Percentiles rank a stretch among this genome's conserved stretches.
These are phyloP conservation scores for Serranus cabrilla DNA, from an alignment of 2,797 vertebrate species.

Conservation along the genomic window DNA sequence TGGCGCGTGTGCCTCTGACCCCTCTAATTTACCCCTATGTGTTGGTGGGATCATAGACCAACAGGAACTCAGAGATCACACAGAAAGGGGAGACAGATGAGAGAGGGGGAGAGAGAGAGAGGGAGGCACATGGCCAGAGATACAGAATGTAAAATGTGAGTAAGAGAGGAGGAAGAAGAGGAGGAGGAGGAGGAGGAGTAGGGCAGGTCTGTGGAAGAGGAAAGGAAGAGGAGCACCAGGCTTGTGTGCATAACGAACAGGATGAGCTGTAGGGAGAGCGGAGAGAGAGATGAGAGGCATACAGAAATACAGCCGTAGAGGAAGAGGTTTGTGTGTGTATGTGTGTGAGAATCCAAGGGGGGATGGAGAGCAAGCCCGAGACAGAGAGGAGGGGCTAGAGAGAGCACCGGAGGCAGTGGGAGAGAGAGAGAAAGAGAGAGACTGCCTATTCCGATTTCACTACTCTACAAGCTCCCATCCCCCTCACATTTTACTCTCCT, in stretches of 20 bases:
- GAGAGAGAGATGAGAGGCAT: conserved; percentile 67
- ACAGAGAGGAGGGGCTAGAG: conserved; percentile 72
- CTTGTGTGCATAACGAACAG: conserved; percentile 67
- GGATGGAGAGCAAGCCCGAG: conserved; percentile 64
- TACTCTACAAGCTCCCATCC: conserved; percentile 80
- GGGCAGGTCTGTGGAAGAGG: conserved; percentile 47
- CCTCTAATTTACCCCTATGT: conserved; percentile 33
- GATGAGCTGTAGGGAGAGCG: conserved; percentile 72
- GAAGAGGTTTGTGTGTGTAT: conserved; percentile 56
- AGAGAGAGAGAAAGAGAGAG: conserved; percentile 55
- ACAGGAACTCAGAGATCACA: conserved; percentile 42
- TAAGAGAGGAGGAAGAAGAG: conserved; percentile 32
- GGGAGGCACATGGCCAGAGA: conserved; percentile 55
- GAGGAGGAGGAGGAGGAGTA: conserved; percentile 39
- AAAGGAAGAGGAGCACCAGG: conserved; percentile 53
- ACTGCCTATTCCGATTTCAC: conserved; percentile 79
- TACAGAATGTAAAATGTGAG: conserved; percentile 59
- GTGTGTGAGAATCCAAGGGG: conserved; percentile 41
- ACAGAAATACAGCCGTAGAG: conserved; percentile 71
- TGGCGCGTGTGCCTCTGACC: conserved; percentile 36
- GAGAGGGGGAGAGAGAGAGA: conserved; percentile 1
- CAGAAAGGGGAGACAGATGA: conserved; percentile 30
- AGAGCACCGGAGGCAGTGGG: conserved; percentile 70
- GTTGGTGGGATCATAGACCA: conserved; percentile 60
- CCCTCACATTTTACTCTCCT: conserved; percentile 80